Evolutionary conservation across 2,888 invertebrate genomes (phyloP), one percentile per base, ranked within the genome.

Genomic region (Acleris emargana): DNA sequence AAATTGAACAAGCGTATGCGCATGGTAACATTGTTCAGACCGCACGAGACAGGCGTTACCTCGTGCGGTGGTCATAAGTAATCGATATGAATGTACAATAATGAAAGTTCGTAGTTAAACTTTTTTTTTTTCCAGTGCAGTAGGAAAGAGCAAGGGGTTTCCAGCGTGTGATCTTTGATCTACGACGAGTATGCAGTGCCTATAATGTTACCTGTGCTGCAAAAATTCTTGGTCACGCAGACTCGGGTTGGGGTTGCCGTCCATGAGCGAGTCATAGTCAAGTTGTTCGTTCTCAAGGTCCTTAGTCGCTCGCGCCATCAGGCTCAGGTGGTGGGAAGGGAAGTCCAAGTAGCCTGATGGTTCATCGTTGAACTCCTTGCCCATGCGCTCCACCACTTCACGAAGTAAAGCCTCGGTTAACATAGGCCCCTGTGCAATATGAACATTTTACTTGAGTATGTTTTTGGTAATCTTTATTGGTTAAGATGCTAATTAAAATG

Each of bases 181-280:
- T 38, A 13, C 13, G n/a, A n/a, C n/a, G n/a, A n/a, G n/a, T 13
- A 38, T 13, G 38, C 38, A 38, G 13, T 38, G 3, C 4, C 38
- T 13, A 17, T 45, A 5, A n/a, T 49, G 18, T 49, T 45, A 93
- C 93, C 95, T 97, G 85, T 98, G 98, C 80, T 96, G 96, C 74
- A 98, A 80, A 80, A 96, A 97, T 81, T 98, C 98, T 77, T 97
- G 97, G 85, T 98, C 98, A 28, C 98, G 94, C 68, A 97, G 93
- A 72, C 96, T 96, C 5, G 97, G 97, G 86, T 95, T 95, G 17
- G 95, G 94, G 83, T 95, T 95, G 42, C 94, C 93, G 52, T 95
- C 95, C 68, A 95, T 93, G 22, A 96, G 84, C 20, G 94, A 93
- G 70, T 96, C 96, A 80, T 96, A 97, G 81, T 97, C 96, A 71